Base-by-base conservation (phyloP, 2,113 vertebrate species). In the Tamias sibiricus region DNA sequence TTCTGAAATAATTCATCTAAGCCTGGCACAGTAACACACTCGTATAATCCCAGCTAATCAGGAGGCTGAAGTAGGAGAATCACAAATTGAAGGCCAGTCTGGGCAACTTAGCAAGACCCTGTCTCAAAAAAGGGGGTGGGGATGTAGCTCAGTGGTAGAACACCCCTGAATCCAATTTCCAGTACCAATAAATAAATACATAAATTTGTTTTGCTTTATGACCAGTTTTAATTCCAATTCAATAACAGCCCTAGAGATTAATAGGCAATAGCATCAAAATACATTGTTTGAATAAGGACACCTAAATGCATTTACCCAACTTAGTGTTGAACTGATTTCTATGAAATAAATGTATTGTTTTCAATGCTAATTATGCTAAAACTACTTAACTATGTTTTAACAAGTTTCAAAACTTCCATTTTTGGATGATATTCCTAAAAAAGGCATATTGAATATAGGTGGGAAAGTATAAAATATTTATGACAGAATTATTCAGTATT, bases 401-500 rank as follows among this genome's bases (percentile, higher is more conserved):
- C 30, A 71, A 68, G 84, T 92, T 95, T 96, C 49, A 77, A 40
- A 88, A 95, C 24, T 80, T 97, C 97, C 59, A 75, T 68, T 95
- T 93, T 93, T 72, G 90, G 74, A 94, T 62, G 72, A 90, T 90
- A 95, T 14, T 96, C 87, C 87, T 93, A 85, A 92, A 94, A 90
- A 90, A 42, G 75, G 75, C 85, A 96, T 84, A 91, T 66, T 81
- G 57, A 95, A 42, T 76, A 69, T 26, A 95, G 32, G 49, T 89
- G 85, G 82, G 66, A 92, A 95, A 93, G 82, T 95, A 94, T 76
- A 95, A 93, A 95, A 83, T 93, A 77, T 83, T 96, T 94, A 85
- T 96, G 82, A 95, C 66, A 82, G 75, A 85, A 77, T 83, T 93
- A 91, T 91, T 97, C 96, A 98, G 97, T 98, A 94, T 97, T 97